Evolutionary conservation across 64 coral and sea anemone species (phyloP), one percentile per base, ranked within the genome.

Genomic region (Dendrophyllia cribrosa): DNA sequence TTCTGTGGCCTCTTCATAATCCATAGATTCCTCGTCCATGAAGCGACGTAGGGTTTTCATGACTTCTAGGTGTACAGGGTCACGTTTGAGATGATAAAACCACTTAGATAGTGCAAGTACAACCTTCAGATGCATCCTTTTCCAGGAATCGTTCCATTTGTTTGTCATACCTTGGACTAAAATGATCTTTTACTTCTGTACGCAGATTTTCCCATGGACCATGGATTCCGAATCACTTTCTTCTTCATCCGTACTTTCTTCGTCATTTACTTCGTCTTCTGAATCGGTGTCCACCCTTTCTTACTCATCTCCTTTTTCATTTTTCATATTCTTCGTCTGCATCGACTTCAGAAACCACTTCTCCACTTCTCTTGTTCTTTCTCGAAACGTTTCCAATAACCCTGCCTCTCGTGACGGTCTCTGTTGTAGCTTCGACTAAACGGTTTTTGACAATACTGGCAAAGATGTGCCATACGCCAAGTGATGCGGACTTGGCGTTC

Each of bases 11-110:
- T 77, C 75, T 21, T 53, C n/a, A 77, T 52, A 51, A 9, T 77
- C 75, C 49, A 58, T 77, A 22, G 19, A 7, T 8, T 77, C 8
- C 10, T 53, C 75, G 1, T 77, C 75, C 50, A 77, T 77, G 19
- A 77, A 77, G 19, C 75, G 49, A 22, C 75, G n/a, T 20, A 22
- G 51, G 10, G 51, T 77, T 56, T 77, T 77, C 75, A 24, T 77
- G 51, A 77, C 75, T 19, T 77, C 22, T 23, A 9, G 20, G 9
- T 77, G 75, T 2, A 77, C 17, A 3, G 75, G 7, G 50, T 58
- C 75, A 13, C 11, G 49, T 56, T 77, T 77, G 17, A 77, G 50
- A 58, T 16, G 48, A 19, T 77, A 13, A 50, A 3, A 51, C 74
- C 74, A 76, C 44, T 48, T 9, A 76, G 19, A 52, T 50, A 50